Conservation (phyloP, 2,113 vertebrate genomes). For the Pogona vitticeps region DNA sequence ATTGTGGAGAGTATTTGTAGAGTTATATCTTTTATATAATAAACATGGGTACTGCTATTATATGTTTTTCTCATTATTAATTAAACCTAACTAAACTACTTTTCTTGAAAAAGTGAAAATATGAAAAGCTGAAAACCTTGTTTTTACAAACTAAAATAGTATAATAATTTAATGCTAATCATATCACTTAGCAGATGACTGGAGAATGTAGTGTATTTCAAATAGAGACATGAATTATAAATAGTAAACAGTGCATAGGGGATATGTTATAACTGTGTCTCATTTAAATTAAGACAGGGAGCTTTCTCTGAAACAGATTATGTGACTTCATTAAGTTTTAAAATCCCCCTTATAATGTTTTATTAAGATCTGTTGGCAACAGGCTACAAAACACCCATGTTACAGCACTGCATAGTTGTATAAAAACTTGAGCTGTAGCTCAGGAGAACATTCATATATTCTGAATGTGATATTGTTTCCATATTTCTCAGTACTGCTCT, state of each 20-base stretch:
- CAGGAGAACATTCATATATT: slow-evolving; percentile 35
- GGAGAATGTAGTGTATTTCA: slow-evolving; percentile 89
- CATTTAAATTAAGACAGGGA: slow-evolving; percentile 89
- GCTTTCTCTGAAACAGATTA: slow-evolving; percentile 78
- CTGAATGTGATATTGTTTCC: slow-evolving; percentile 11
- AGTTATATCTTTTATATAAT: slow-evolving; percentile 68
- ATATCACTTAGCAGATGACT: slow-evolving; percentile 91
- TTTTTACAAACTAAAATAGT: slow-evolving; percentile 68
- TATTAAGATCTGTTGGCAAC: slow-evolving; percentile 81
- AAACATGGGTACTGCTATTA: slow-evolving; percentile 62
- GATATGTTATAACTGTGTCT: slow-evolving; percentile 82
- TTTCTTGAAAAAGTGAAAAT: slow-evolving; percentile 68
- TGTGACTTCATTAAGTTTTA: slow-evolving; percentile 86
- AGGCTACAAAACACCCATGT: slow-evolving; percentile 64
- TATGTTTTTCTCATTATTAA: slow-evolving; percentile 68
- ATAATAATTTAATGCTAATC: slow-evolving; percentile 83
- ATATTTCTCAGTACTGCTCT: slow-evolving; percentile 29
- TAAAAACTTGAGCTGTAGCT: slow-evolving; percentile 21
- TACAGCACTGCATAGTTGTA: slow-evolving; percentile 52
- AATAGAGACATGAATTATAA: slow-evolving; percentile 92
- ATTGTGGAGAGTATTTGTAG: slow-evolving; percentile 61
- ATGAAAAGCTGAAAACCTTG: slow-evolving; percentile 65
- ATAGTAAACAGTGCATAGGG: slow-evolving; percentile 90
- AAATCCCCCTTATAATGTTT: slow-evolving; percentile 82
- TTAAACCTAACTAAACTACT: slow-evolving; percentile 63